A percentile compares a stretch with the other conserved stretches of the same genome.
phyloP scores from a whole-genome alignment of 2,888 invertebrate species.

The Hirtodrosophila trivittata region DNA sequence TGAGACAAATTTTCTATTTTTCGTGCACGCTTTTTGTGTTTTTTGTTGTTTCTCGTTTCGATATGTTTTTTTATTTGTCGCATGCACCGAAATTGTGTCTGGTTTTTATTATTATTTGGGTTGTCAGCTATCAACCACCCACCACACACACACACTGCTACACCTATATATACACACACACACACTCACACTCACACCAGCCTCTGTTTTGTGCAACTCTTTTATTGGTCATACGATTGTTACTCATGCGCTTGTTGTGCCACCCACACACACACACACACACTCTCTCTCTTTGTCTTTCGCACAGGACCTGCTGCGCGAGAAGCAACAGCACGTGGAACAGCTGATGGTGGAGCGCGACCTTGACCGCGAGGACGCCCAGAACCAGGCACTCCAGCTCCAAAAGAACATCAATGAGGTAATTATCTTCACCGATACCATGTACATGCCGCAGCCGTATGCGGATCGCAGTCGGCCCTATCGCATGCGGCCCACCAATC shows the following conservation, averaged over 20 bases:
- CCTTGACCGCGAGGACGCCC: conserved; percentile 94
- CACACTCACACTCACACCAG: conserved; percentile 12
- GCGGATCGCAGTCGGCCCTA: conserved; percentile 74
- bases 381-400: conserved; percentile 86
- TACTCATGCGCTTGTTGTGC: conserved; percentile 57
- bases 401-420: conserved; percentile 84
- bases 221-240: conserved; percentile 24
- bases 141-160: conserved; percentile 42
- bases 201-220: conserved; percentile 10
- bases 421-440: conserved; percentile 82
- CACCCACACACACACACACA: conserved; percentile 18
- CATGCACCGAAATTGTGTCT: conserved; percentile 40
- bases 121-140: conserved; percentile 27
- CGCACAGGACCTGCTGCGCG: conserved; percentile 92
- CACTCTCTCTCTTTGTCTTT: conserved; percentile 11
- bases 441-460: conserved; percentile 73
- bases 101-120: conserved; percentile 25
- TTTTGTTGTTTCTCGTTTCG: conserved; percentile 25
- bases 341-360: conserved; percentile 95
- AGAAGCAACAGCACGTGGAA: conserved; percentile 97
- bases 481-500: conserved; percentile 49
- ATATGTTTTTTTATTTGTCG: conserved; percentile 31
- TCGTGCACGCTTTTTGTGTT: conserved; percentile 72
- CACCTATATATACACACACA: conserved; percentile 25
- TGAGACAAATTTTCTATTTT: conserved; percentile 38